A percentile compares a stretch with the other conserved stretches of the same genome.
These are phyloP conservation scores for Drosophila pegasa DNA, from an alignment of 2,888 invertebrate genomes.

Conservation along the genomic window DNA sequence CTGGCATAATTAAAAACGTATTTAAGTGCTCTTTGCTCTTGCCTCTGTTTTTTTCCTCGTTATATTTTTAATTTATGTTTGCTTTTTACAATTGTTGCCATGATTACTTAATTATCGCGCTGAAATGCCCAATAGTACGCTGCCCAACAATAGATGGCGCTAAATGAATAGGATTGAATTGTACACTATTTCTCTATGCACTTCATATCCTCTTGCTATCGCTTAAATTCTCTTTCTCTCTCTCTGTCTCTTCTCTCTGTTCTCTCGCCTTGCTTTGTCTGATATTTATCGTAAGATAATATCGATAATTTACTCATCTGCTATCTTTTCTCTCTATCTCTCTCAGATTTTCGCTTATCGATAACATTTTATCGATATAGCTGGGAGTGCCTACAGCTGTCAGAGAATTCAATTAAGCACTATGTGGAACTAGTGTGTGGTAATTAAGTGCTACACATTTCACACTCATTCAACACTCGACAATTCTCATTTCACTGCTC, in stretches of 20 bases:
- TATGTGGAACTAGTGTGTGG: neutral
- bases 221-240: neutral
- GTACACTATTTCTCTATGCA: neutral
- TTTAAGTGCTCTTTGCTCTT: slow-evolving; percentile 19
- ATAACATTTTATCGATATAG: slow-evolving; percentile 1
- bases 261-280: neutral
- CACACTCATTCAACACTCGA: slow-evolving; percentile 27
- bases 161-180: neutral
- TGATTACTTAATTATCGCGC: slow-evolving; percentile 5
- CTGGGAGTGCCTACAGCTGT: neutral
- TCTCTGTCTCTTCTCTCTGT: neutral
- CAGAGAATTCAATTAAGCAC: neutral
- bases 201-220: too few species aligned
- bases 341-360: neutral
- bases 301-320: too few species aligned
- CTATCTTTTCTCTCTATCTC: neutral
- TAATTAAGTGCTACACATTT: slow-evolving; percentile 16
- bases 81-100: slow-evolving; percentile 5
- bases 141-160: slow-evolving; percentile 36
- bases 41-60: slow-evolving; percentile 2
- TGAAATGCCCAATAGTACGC: slow-evolving; percentile 14
- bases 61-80: slow-evolving; percentile 4
- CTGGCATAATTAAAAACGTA: slow-evolving; percentile 41
- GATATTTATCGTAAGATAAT: too few species aligned
- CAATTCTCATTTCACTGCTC: neutral